Conservation (phyloP, 1,140 invertebrate species). For the Cheumatopsyche charites region DNA sequence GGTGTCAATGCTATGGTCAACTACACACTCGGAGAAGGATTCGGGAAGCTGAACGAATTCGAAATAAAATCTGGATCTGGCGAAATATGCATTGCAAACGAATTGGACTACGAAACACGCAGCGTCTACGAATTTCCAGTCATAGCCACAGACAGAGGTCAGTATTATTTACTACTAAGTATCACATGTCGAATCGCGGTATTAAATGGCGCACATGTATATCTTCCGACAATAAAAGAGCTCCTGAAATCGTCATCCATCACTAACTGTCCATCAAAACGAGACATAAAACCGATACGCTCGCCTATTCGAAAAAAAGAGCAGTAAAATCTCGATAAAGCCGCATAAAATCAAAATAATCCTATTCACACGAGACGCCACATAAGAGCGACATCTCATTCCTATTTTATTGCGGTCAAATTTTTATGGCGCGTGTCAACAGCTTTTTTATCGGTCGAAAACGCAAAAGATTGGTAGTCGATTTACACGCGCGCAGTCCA, state of each 20-base stretch:
- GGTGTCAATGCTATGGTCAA: conserved; percentile 93
- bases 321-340: conserved; percentile 4
- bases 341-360: conserved; percentile 14
- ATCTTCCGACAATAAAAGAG: no score
- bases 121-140: conserved; percentile 90
- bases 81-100: conserved; percentile 83
- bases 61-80: conserved; percentile 81
- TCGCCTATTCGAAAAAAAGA: not conserved
- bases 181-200: not conserved
- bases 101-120: conserved; percentile 86
- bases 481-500: not conserved
- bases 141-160: conserved; percentile 92
- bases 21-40: conserved; percentile 83
- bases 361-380: conserved; percentile 15
- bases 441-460: conserved; percentile 5
- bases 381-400: conserved; percentile 25
- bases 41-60: conserved; percentile 73
- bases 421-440: conserved; percentile 19
- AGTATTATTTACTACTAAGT: not conserved
- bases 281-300: no score
- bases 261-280: no score
- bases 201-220: no score
- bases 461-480: conserved; percentile 20
- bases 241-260: no score
- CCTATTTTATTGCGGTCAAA: conserved; percentile 13